A percentile compares a stretch with the other conserved stretches of the same genome.
Conservation (phyloP, 2,113 vertebrate species). For the Cisticola juncidis region DNA sequence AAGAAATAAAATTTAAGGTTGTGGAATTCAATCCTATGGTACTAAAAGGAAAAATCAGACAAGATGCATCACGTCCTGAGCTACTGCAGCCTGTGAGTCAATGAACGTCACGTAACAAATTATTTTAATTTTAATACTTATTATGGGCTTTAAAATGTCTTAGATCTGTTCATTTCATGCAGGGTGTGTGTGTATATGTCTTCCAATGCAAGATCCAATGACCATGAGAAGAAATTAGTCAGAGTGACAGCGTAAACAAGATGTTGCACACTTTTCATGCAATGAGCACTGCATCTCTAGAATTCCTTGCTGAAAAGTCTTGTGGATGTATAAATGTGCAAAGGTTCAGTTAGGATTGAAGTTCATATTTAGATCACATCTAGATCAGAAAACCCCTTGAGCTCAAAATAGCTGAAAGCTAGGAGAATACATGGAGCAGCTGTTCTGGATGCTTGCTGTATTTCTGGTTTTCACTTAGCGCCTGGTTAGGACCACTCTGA, state of each 20-base stretch:
- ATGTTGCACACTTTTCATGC: not conserved
- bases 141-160: not conserved
- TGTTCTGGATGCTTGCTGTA: not conserved
- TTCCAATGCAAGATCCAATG: not conserved
- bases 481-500: not conserved
- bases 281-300: not conserved
- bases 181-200: not conserved
- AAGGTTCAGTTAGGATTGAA: not conserved
- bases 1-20: constrained; percentile 86
- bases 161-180: not conserved
- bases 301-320: not conserved
- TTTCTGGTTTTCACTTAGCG: not conserved
- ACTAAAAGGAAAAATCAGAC: constrained; percentile 90
- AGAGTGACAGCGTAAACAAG: not conserved
- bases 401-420: not conserved
- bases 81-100: constrained; percentile 92
- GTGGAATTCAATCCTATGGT: constrained; percentile 94
- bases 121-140: not conserved
- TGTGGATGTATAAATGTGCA: not conserved
- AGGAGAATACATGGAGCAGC: not conserved
- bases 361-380: not conserved
- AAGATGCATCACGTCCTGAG: constrained; percentile 89
- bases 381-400: not conserved
- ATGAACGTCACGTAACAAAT: not conserved
- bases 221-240: not conserved